Conservation (phyloP, 2,888 invertebrate species). For the Drosophila koepferae region DNA sequence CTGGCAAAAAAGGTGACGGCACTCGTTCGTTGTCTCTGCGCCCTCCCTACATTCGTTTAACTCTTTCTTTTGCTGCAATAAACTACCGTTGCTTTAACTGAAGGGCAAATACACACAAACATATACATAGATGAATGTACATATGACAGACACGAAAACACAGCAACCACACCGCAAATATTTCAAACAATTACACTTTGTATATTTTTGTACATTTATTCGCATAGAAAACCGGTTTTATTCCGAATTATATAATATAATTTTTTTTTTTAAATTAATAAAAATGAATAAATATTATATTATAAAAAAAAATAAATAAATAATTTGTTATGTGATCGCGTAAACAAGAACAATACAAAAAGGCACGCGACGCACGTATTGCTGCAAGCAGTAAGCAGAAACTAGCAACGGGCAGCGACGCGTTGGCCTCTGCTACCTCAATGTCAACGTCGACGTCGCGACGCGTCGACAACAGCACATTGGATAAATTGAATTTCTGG, state of each 20-base stretch:
- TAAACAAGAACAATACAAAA: conserved; percentile 36
- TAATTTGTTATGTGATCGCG: conserved; percentile 28
- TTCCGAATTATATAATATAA: neutral
- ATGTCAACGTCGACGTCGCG: conserved; percentile 50
- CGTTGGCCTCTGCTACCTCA: conserved; percentile 57
- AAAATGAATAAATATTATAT: conserved; percentile 16
- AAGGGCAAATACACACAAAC: conserved; percentile 45
- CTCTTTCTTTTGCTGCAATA: conserved; percentile 54
- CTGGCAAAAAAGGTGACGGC: conserved; percentile 51
- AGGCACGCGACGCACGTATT: conserved; percentile 61
- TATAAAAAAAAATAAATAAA: conserved; percentile 12
- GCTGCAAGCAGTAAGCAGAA: conserved; percentile 16
- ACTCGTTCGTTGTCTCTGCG: conserved; percentile 34
- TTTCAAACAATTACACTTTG: conserved; percentile 50
- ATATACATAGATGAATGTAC: neutral
- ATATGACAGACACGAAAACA: conserved; percentile 2
- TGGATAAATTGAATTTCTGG: conserved; percentile 74
- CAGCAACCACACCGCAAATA: conserved; percentile 33
- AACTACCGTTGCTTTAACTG: conserved; percentile 59
- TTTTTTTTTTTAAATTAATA: conserved; percentile 33
- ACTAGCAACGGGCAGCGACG: conserved; percentile 34
- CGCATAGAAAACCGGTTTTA: conserved; percentile 35
- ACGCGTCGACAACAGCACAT: conserved; percentile 31
- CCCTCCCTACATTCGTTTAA: conserved; percentile 45
- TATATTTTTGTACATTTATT: conserved; percentile 39